phyloP scores from a whole-genome alignment of 2,888 invertebrate genomes.

The Tineola bisselliella region DNA sequence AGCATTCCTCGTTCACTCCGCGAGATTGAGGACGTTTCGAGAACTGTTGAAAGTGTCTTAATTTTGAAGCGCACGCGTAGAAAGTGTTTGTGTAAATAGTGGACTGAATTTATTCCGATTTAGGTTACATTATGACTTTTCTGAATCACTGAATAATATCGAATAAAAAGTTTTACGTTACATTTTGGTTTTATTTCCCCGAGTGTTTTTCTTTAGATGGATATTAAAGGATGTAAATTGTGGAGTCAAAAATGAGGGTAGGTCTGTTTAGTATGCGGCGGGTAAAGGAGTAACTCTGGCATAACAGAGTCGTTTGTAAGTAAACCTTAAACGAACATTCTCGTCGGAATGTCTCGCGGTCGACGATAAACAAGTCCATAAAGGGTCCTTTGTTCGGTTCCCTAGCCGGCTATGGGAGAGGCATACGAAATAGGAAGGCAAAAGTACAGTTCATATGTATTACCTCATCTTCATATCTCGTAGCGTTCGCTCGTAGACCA shows the following conservation, averaged over 20 bases:
- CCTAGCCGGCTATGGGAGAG: constrained; percentile 23
- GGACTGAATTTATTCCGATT: constrained; percentile 25
- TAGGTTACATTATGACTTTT: constrained; percentile 42
- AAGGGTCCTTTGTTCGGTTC: constrained; percentile 37
- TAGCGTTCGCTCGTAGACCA: constrained; percentile 4
- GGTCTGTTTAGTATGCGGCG: constrained; percentile 7
- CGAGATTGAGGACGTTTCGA: constrained; percentile 18
- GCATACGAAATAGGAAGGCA: constrained; percentile 25
- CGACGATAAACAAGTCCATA: constrained; percentile 39
- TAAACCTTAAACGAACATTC: constrained; percentile 25
- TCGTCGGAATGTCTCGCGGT: constrained; percentile 32
- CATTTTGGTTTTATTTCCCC: background rate
- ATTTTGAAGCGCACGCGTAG: constrained; percentile 10
- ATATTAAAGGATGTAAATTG: background rate
- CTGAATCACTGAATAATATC: constrained; percentile 44
- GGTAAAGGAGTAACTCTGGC: constrained; percentile 11
- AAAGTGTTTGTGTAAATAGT: constrained; percentile 39
- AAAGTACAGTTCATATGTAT: constrained; percentile 11
- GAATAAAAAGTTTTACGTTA: constrained; percentile 39
- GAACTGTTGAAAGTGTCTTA: constrained; percentile 8
- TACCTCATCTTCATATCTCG: constrained; percentile 13
- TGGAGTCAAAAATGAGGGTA: background rate
- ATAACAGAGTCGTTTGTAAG: constrained; percentile 13
- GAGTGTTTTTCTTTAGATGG: background rate
- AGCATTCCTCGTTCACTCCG: constrained; percentile 28